A percentile compares a stretch with the other conserved stretches of the same genome.
Conservation (phyloP, 2,113 vertebrate species). For the Ailuropoda melanoleuca region DNA sequence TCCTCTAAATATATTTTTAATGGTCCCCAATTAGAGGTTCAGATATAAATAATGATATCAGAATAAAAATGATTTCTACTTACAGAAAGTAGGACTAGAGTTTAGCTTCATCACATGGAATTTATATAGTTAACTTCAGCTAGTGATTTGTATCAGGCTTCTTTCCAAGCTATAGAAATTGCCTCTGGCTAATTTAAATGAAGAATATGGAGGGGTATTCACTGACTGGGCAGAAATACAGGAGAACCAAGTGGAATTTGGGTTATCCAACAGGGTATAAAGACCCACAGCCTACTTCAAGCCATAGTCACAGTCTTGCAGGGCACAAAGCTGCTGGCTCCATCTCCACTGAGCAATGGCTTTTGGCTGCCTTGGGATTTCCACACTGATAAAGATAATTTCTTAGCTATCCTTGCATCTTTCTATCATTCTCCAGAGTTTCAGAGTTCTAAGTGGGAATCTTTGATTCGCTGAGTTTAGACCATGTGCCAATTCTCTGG, state of each 20-base stretch:
- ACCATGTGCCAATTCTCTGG: not conserved
- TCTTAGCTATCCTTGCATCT: not conserved
- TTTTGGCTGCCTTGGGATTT: not conserved
- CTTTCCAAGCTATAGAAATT: constrained; percentile 49
- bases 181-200: constrained; percentile 46
- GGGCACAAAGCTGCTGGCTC: not conserved
- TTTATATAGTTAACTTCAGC: constrained; percentile 53
- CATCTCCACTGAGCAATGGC: not conserved
- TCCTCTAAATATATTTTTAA: not conserved
- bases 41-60: not conserved
- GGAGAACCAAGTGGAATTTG: not conserved
- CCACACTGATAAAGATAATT: not conserved
- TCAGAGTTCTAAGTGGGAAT: not conserved
- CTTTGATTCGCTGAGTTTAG: not conserved
- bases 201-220: not conserved
- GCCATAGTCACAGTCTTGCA: not conserved
- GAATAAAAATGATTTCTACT: constrained; percentile 22
- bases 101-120: constrained; percentile 7
- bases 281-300: not conserved
- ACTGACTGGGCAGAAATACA: not conserved
- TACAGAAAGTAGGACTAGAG: not conserved
- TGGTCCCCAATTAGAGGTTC: not conserved
- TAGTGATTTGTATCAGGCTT: constrained; percentile 8
- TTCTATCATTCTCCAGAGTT: not conserved
- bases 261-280: not conserved